Evolutionary conservation across 2,113 vertebrate genomes (phyloP).

Genomic region (Atrichornis clamosus): DNA sequence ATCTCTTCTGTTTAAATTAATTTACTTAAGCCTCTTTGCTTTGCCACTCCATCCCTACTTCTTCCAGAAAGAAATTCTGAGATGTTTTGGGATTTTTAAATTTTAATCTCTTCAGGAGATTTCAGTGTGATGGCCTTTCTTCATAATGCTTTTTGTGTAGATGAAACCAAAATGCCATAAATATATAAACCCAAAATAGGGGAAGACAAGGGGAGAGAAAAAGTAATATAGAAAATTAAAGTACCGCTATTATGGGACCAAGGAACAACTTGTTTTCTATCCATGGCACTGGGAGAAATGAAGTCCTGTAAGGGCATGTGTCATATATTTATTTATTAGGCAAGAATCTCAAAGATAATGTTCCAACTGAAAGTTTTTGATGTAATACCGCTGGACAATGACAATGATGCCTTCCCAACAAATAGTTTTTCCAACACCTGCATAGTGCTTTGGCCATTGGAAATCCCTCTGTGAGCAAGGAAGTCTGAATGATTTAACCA

Average conservation of each 20-base stretch:
- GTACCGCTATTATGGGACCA: not conserved
- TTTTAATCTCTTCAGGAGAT: not conserved
- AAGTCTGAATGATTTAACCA: not conserved
- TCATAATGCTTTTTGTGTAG: not conserved
- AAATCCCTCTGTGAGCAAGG: not conserved
- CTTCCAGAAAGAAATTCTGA: not conserved
- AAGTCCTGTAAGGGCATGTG: not conserved
- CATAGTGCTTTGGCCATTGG: not conserved
- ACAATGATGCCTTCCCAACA: not conserved
- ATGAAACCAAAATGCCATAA: not conserved
- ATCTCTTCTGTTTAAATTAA: not conserved
- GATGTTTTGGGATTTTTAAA: not conserved
- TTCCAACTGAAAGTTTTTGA: not conserved
- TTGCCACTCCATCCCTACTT: not conserved
- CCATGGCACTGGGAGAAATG: not conserved
- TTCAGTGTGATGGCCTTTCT: not conserved
- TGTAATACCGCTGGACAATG: not conserved
- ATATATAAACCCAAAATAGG: not conserved
- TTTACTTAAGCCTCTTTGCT: not conserved
- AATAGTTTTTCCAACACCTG: not conserved
- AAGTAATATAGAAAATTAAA: not conserved
- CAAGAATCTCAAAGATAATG: not conserved
- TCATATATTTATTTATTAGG: not conserved
- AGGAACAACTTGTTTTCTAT: not conserved
- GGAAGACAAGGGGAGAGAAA: not conserved